Evolutionary conservation across 2,888 invertebrate species (phyloP), one percentile per base, ranked within the genome.

Genomic region (Agrochola circellaris): DNA sequence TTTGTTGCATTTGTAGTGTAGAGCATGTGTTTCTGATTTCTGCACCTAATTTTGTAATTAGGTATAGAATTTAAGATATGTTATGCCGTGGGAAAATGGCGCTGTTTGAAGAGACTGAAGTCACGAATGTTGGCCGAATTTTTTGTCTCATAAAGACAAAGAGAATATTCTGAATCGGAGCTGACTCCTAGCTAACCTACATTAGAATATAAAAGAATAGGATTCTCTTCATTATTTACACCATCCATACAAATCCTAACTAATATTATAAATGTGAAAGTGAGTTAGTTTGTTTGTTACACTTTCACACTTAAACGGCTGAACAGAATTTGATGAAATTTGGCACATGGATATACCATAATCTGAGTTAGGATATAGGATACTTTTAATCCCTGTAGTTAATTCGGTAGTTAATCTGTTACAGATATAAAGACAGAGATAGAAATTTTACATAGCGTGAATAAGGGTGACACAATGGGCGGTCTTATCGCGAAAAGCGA

Each of bases 1-100:
- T 60, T 54, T 11, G n/a, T 65, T 70, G 60, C 34, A 60, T 48
- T 81, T 64, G 60, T 68, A 7, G 0, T 62, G 11, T 56, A 4
- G 17, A 23, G 2, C 30, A 65, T 20, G 51, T 69, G 17, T 34
- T 79, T 3, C 23, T 48, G 15, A 3, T 38, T 38, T 38, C 7
- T 38, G 38, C 26, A 9, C 15, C 8, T 78, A 34, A 30, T 23
- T 38, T 6, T 61, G 9, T 30, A 23, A 23, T 26, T 9, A 30
- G 1, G 8, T 9, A 15, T 23, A 20, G 0, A 45, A 17, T n/a
- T 34, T 34, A 7, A n/a, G 8, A 15, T 13, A 26, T 58, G 17
- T 30, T 30, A 0, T 26, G 20, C 20, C 13, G 2, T 48, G 13
- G 15, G 30, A 48, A 30, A 67, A 4, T 48, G 13, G 15, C 48